Evolutionary conservation across 2,888 invertebrate genomes (phyloP), one percentile per base, ranked within the genome.

Genomic region (Agrenia bidenticulata): DNA sequence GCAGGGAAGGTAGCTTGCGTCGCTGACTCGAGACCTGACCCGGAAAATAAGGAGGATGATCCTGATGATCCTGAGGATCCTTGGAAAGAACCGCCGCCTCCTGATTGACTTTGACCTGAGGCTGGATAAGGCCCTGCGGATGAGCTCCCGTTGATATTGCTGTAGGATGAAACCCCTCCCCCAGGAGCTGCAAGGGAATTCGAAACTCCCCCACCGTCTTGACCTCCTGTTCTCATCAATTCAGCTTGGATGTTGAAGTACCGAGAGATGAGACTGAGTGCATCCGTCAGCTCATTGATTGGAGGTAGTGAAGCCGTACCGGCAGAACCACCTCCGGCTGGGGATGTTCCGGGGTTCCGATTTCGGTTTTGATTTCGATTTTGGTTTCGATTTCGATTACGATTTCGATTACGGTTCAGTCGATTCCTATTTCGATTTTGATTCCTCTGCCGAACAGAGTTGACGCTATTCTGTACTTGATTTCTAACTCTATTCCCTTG

Each of bases 371-470:
- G 51, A 5, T 54, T 54, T 21, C 41, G 17, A 19, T 57, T 57
- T 55, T 15, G 24, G 55, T 55, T 55, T 45, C 15, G 45, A 45
- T 15, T 32, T 27, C 55, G 55, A 17, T 57, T 57, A 2, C 24
- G 27, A 19, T 57, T 57, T 55, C 32, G 24, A 26, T 55, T 55
- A 2, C 32, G 26, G 27, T 32, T 55, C 23, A 21, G 15, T n/a
- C 55, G 55, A 27, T 55, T 55, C 15, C 32, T 26, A 17, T 57
- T 51, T 21, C 51, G 51, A 5, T 54, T 54, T 55, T 17, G 24
- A 26, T 55, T 55, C 19, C 19, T 5, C 4, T 15, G 7, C 11
- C 55, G 55, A 7, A 39, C 39, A 26, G n/a, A n/a, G 11, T 32
- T 11, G 32, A 11, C 11, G 4, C 5, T 45, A 45, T 5, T 15